phyloP scores from a whole-genome alignment of 2,113 vertebrate species.

The Triplophysa rosa region DNA sequence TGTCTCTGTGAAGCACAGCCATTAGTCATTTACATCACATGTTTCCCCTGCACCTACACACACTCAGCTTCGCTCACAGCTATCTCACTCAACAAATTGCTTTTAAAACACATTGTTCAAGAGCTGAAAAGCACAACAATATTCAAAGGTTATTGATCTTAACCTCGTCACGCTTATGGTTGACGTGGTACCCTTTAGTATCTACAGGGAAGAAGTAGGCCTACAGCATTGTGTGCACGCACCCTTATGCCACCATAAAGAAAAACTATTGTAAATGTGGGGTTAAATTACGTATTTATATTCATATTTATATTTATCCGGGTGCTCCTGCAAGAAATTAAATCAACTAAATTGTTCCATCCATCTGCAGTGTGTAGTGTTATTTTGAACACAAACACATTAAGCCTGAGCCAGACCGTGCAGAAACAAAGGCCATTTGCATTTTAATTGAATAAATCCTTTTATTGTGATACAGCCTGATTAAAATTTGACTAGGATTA shows the following conservation, averaged over 20 bases:
- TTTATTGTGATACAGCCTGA: conserved; percentile 39
- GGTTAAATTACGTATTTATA: conserved; percentile 18
- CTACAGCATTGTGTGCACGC: background rate
- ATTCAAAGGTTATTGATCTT: conserved; percentile 29
- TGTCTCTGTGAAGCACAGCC: background rate
- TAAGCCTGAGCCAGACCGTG: conserved; percentile 13
- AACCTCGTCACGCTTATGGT: conserved; percentile 1
- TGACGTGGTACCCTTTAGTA: background rate
- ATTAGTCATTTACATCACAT: conserved; percentile 18
- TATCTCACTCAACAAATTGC: conserved; percentile 19
- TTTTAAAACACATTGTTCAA: conserved; percentile 16
- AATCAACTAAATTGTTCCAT: background rate
- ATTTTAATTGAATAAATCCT: conserved; percentile 47
- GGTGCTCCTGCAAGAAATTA: conserved; percentile 8
- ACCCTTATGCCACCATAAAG: too few relatives aligned
- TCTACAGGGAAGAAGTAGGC: background rate
- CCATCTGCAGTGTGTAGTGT: background rate
- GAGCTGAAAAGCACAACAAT: conserved; percentile 7
- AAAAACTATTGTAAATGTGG: background rate
- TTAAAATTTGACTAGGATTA: conserved; percentile 10
- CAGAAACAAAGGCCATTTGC: conserved; percentile 40
- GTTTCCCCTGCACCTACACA: background rate
- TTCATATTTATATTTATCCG: conserved; percentile 29
- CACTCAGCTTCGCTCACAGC: conserved; percentile 3
- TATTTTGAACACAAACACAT: conserved; percentile 30